phyloP scores from a whole-genome alignment of 2,888 invertebrate species.

The Lasioglossum vierecki region DNA sequence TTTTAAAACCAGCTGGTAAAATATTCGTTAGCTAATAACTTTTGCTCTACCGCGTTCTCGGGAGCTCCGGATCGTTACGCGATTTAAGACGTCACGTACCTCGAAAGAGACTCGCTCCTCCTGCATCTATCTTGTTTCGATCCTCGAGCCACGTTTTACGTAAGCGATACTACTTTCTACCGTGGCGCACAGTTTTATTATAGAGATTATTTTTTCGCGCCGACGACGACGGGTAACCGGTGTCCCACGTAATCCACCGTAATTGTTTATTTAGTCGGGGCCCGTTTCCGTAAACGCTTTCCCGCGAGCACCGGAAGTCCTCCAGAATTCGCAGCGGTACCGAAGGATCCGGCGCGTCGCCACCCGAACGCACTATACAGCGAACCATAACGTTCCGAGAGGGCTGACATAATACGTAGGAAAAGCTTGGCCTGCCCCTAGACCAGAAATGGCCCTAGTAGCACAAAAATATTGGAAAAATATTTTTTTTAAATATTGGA shows the following conservation, averaged over 20 bases:
- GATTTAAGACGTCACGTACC: background rate
- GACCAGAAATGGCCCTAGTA: no score
- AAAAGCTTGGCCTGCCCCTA: background rate
- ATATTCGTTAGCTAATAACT: background rate
- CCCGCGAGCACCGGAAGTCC: background rate
- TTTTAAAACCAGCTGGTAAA: background rate
- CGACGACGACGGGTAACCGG: conserved; percentile 28
- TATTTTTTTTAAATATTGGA: no score
- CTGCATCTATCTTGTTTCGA: conserved; percentile 34
- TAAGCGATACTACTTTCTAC: conserved; percentile 68
- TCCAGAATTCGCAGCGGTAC: background rate
- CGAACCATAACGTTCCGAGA: background rate
- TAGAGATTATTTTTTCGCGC: conserved; percentile 57
- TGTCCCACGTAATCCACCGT: conserved; percentile 45
- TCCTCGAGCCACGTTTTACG: conserved; percentile 48
- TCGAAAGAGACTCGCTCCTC: background rate
- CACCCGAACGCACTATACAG: background rate
- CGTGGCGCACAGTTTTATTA: conserved; percentile 46
- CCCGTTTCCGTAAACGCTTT: conserved; percentile 34
- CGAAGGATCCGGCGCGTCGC: background rate
- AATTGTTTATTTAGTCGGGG: conserved; percentile 40
- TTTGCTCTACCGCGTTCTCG: background rate
- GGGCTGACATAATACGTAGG: background rate
- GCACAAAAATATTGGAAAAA: no score
- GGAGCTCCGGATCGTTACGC: background rate